phyloP scores from a whole-genome alignment of 2,797 vertebrate genomes.

The Malurus leucopterus region DNA sequence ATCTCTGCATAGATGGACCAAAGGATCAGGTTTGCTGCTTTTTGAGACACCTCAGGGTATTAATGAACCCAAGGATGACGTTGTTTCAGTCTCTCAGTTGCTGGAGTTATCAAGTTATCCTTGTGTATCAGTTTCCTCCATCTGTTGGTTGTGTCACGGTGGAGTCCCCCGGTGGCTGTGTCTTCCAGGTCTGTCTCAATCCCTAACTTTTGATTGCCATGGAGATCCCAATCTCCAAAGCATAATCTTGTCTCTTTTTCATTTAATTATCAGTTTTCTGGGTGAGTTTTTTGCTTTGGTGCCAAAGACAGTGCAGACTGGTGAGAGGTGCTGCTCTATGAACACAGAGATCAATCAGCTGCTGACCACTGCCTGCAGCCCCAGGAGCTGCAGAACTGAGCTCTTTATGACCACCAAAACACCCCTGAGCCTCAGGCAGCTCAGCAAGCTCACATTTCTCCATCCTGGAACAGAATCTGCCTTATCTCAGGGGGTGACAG shows the following conservation, averaged over 20 bases:
- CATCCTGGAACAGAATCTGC: not conserved
- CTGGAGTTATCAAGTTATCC: not conserved
- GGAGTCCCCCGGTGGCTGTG: not conserved
- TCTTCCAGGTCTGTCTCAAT: not conserved
- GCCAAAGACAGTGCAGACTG: not conserved
- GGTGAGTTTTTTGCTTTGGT: not conserved
- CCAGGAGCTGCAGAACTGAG: not conserved
- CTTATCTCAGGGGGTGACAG: not conserved
- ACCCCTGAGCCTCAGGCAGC: not conserved
- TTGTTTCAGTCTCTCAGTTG: not conserved
- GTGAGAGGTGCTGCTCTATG: not conserved
- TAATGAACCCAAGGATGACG: not conserved
- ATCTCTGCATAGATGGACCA: not conserved
- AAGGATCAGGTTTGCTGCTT: not conserved
- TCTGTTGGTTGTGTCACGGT: not conserved
- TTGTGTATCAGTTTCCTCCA: not conserved
- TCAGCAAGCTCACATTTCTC: not conserved
- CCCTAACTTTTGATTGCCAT: not conserved
- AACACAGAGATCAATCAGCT: not conserved
- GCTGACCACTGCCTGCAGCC: not conserved
- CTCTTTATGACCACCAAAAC: not conserved
- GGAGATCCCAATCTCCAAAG: not conserved
- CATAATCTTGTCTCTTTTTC: not conserved
- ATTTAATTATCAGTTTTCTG: not conserved
- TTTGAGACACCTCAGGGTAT: not conserved